Base-by-base conservation (phyloP, 2,797 vertebrate species). In the Lophius americanus region DNA sequence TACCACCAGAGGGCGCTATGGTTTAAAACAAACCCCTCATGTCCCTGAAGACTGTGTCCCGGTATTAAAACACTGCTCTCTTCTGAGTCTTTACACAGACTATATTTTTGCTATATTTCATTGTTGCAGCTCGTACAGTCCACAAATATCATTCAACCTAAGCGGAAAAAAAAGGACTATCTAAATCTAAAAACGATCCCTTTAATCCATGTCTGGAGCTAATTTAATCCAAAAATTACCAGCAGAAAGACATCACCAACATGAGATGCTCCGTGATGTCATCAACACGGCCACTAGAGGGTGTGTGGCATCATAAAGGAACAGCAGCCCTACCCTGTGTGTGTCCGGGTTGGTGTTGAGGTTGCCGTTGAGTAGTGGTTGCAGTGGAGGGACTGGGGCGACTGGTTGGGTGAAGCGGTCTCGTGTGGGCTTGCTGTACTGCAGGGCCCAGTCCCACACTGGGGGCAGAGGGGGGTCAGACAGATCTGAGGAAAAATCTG, bases 401-500 rank as follows among this genome's bases (percentile, higher is more conserved):
- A 88, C 64, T 0, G 95, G 95, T 51, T 96, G 96, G 44, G 66
- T 85, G 91, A 99, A 99, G 0, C 77, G 83, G 2, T 87, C 86
- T 46, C 76, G 91, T 48, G 94, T 94, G 60, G 90, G 81, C 5
- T 77, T 86, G 84, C 79, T 93, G 89, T 95, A 96, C 82, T 95
- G 95, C 54, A 95, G 90, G 4, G 88, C 87, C 97, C 97, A 98
- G 85, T 95, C 95, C 97, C 97, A 98, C 11, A 97, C 88, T 0
- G 93, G 76, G 3, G 95, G 93, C 50, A 91, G 83, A 0, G 83
- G 88, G 0, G 92, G 92, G 83, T 93, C 93, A 0, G 86, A 74
- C 0, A 87, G 78, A 6, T 95, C 93, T 1, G 88, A 85, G 9
- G 87, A 74, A 0, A 89, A 76, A n/a, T 92, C 90, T 2, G 88